Evolutionary conservation across 2,888 invertebrate genomes (phyloP), one percentile per base, ranked within the genome.

Genomic region (Orgyia antiqua): DNA sequence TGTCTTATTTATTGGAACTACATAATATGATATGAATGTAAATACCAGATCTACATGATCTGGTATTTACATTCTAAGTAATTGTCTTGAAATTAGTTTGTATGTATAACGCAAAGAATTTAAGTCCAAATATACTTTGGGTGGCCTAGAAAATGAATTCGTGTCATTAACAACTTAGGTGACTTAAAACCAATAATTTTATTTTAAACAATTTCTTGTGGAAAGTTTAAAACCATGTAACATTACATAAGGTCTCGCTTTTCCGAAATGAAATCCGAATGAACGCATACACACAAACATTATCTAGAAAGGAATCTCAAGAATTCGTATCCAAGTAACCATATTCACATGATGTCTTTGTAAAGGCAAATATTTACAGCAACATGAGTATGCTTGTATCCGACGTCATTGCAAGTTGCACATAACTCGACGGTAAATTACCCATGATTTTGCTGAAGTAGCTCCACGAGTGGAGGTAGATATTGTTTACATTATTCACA

Each of bases 401-500:
- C 26, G 27, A 38, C 36, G 41, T 34, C 31, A 24, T 31, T 10
- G 17, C 33, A 36, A 28, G 32, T 30, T 30, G 30, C 29, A 36
- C 39, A 36, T 34, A 34, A 36, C 36, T 31, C 28, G 30, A 31
- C 30, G 27, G 45, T 33, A 36, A 36, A 39, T 33, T 31, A 39
- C n/a, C n/a, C 39, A 34, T 34, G 39, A 44, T 26, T 33, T 29
- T 39, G 45, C 45, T 45, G 51, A 46, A 40, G 37, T 39, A 45
- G 42, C 41, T 42, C 42, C 28, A 43, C 39, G 42, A 38, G 32
- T 39, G 36, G 35, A 33, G 36, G 41, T 49, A n/a, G n/a, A n/a
- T n/a, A 49, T 51, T 70, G 68, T 76, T 72, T 70, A 69, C 69
- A 70, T 59, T 58, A 54, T 47, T 55, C 57, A 59, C 68, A 72